Conservation (phyloP, 2,888 invertebrate genomes). For the Julus scanicus region DNA sequence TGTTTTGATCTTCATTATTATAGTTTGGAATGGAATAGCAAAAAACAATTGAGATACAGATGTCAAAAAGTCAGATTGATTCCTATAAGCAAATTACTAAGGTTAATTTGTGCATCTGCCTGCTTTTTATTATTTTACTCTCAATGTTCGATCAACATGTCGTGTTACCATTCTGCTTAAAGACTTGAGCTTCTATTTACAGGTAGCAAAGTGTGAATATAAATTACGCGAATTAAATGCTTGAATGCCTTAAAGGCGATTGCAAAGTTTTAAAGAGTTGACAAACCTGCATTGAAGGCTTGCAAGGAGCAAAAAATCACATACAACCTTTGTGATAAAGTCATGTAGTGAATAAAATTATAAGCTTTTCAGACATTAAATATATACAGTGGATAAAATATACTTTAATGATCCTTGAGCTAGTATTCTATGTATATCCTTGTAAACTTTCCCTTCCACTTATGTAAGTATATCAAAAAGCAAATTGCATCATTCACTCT, state of each 20-base stretch:
- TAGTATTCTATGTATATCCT: neutral
- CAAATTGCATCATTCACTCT: neutral
- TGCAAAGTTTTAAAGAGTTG: neutral
- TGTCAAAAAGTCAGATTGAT: too few species aligned
- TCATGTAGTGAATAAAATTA: neutral
- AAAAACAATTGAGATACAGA: too few species aligned
- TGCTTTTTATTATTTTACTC: neutral
- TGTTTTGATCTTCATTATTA: neutral
- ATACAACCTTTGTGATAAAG: conserved; percentile 8
- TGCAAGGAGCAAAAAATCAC: neutral
- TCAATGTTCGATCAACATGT: neutral
- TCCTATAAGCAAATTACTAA: too few species aligned
- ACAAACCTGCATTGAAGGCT: conserved; percentile 19
- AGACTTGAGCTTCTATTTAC: neutral
- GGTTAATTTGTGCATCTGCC: neutral
- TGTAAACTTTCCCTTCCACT: neutral
- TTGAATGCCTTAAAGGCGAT: conserved; percentile 11
- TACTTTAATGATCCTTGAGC: neutral
- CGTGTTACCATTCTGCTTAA: neutral
- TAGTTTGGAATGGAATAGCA: too few species aligned
- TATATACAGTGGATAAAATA: neutral
- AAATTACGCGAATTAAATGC: neutral
- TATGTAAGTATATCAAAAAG: neutral
- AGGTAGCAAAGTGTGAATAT: conserved; percentile 19
- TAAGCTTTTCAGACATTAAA: conserved; percentile 1